Evolutionary conservation across 1,140 invertebrate species (phyloP).

Genomic region (Ladona fulva): DNA sequence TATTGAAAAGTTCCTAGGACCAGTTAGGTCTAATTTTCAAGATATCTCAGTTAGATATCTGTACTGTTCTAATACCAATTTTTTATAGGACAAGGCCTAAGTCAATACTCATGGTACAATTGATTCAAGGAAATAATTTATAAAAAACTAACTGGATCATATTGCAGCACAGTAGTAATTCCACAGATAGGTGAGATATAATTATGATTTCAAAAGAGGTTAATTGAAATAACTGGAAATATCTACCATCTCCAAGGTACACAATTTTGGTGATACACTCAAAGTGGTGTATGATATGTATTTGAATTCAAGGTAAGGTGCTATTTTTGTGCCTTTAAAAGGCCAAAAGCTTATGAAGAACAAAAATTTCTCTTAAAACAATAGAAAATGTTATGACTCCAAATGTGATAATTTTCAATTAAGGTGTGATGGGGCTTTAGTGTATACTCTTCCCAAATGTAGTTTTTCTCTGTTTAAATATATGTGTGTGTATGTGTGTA

Average conservation of each 20-base stretch:
- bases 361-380: too few relatives aligned
- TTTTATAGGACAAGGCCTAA: neutral
- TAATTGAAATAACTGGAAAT: too few relatives aligned
- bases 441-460: too few relatives aligned
- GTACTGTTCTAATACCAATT: neutral
- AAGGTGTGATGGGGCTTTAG: too few relatives aligned
- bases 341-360: neutral
- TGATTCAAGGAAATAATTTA: neutral
- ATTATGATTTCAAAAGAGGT: too few relatives aligned
- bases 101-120: neutral
- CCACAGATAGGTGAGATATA: too few relatives aligned
- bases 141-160: neutral
- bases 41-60: neutral
- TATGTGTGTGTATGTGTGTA: too few relatives aligned
- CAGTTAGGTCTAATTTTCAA: neutral
- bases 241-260: too few relatives aligned
- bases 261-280: too few relatives aligned
- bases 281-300: neutral
- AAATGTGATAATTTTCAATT: too few relatives aligned
- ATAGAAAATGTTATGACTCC: too few relatives aligned
- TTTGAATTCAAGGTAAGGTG: neutral
- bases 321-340: slow-evolving; percentile 3
- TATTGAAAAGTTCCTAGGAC: neutral
- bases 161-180: neutral
- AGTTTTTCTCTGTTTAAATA: too few relatives aligned